Evolutionary conservation across 1,140 invertebrate genomes (phyloP).

Genomic region (Agrypnia vestita): DNA sequence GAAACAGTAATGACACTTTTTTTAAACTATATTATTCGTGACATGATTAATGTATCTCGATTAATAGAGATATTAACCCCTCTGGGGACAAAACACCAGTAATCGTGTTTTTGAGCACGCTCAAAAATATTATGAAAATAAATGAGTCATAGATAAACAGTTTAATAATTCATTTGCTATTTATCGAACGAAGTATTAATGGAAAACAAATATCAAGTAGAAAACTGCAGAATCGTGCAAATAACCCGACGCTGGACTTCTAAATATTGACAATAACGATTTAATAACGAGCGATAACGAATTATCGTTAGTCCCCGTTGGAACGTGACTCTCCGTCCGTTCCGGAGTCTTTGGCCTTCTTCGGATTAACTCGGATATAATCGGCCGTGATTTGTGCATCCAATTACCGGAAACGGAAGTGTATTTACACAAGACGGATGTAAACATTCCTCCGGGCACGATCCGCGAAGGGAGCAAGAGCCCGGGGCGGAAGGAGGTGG

Average conservation of each 20-base stretch:
- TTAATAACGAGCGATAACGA: constrained; percentile 14
- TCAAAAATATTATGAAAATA: too few species aligned
- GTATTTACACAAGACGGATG: constrained; percentile 38
- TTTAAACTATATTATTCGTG: too few species aligned
- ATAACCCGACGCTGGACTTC: not conserved
- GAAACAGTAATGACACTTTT: too few species aligned
- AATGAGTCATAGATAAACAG: too few species aligned
- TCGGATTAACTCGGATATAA: constrained; percentile 35
- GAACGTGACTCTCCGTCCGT: constrained; percentile 15
- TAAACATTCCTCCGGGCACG: constrained; percentile 29
- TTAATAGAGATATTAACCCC: too few species aligned
- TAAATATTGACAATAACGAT: constrained; percentile 14
- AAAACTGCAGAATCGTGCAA: not conserved
- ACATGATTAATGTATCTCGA: too few species aligned
- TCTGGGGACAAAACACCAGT: too few species aligned
- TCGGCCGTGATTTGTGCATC: constrained; percentile 51
- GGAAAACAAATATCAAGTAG: too few species aligned
- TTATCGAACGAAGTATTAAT: too few species aligned
- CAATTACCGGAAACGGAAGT: constrained; percentile 41
- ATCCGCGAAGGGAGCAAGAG: constrained; percentile 20
- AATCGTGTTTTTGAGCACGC: too few species aligned
- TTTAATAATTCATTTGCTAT: too few species aligned
- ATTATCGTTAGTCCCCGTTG: not conserved
- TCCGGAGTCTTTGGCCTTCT: constrained; percentile 1
- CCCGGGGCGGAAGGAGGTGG: constrained; percentile 25